Conservation (phyloP, 2,888 invertebrate genomes). For the Caenorhabditis sp. region DNA sequence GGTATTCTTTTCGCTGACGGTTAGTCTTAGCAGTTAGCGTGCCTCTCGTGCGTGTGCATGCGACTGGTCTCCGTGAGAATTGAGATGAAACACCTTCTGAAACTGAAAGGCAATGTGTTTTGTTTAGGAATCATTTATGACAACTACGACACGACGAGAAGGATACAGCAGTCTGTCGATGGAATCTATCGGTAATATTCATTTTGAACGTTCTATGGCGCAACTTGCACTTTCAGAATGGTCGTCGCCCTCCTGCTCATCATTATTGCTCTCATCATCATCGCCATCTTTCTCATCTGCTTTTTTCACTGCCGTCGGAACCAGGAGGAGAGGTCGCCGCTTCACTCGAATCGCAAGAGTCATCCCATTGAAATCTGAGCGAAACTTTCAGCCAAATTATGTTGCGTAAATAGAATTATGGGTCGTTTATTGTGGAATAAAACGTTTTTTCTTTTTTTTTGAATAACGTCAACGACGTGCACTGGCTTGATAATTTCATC, state of each 20-base stretch:
- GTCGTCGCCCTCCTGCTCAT: slow-evolving; percentile 57
- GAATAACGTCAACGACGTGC: neutral
- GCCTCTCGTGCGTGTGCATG: slow-evolving; percentile 4
- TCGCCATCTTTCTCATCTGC: slow-evolving; percentile 49
- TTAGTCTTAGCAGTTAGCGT: slow-evolving; percentile 29
- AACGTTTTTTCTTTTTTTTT: neutral
- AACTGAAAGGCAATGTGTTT: neutral
- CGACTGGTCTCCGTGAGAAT: slow-evolving; percentile 16
- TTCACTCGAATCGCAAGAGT: slow-evolving; percentile 64
- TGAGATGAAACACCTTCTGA: neutral
- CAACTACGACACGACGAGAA: slow-evolving; percentile 64
- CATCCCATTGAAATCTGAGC: slow-evolving; percentile 66
- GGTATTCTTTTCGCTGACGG: slow-evolving; percentile 62
- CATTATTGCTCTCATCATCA: slow-evolving; percentile 57
- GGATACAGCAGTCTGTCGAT: slow-evolving; percentile 63
- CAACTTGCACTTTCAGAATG: slow-evolving; percentile 47
- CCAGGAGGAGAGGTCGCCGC: slow-evolving; percentile 61
- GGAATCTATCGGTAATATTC: slow-evolving; percentile 63
- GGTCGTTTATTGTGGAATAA: neutral
- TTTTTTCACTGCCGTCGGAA: slow-evolving; percentile 62
- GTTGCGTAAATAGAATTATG: slow-evolving; percentile 4
- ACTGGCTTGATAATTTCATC: too few species aligned
- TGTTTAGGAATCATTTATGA: slow-evolving; percentile 67
- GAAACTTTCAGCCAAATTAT: slow-evolving; percentile 17
- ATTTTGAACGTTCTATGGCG: too few species aligned